Base-by-base conservation (phyloP, 1,140 invertebrate species). In the Euschistus heros region DNA sequence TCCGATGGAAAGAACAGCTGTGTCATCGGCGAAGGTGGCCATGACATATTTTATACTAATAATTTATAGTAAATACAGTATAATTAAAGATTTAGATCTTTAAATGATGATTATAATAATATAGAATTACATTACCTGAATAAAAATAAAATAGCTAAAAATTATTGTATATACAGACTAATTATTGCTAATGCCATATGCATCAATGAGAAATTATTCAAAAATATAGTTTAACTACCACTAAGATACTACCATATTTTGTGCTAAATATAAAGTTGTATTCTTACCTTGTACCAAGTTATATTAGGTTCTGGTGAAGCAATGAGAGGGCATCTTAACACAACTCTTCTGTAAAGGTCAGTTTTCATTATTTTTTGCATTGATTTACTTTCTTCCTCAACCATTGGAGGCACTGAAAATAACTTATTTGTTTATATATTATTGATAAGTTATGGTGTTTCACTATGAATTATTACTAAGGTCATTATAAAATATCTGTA, bases 261-360 rank as follows among this genome's bases (percentile, higher is more conserved):
- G 44, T 46, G n/a, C 10, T 13, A 46, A 46, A 46, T 10, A 13
- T 13, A n/a, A 46, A 46, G n/a, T 50, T 22, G 8, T 17, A 26
- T 54, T 47, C 57, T 65, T 63, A 70, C 71, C 65, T 72, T 72
- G 30, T 54, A 71, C 71, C 71, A 72, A n/a, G 67, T 67, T 10
- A 72, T 69, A 24, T 67, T 66, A 24, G 71, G 71, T 22, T 50
- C 59, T 42, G 71, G 71, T 10, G 64, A 66, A 13, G 70, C 71
- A 64, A 62, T 18, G 1, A 71, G 24, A 20, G 68, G 68, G 62
- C 71, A 72, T 46, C 62, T 61, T 13, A 72, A 61, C 14, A 69
- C 63, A 15, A 68, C 59, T 24, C 66, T 66, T 18, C 66, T 65
- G 46, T 67, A 68, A 6, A 69, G 44, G 15, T 67, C 37, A 3